Percentiles rank a stretch among this genome's conserved stretches.
These are phyloP conservation scores for Drosophila birchii DNA, from an alignment of 2,888 invertebrate genomes.

Conservation along the genomic window DNA sequence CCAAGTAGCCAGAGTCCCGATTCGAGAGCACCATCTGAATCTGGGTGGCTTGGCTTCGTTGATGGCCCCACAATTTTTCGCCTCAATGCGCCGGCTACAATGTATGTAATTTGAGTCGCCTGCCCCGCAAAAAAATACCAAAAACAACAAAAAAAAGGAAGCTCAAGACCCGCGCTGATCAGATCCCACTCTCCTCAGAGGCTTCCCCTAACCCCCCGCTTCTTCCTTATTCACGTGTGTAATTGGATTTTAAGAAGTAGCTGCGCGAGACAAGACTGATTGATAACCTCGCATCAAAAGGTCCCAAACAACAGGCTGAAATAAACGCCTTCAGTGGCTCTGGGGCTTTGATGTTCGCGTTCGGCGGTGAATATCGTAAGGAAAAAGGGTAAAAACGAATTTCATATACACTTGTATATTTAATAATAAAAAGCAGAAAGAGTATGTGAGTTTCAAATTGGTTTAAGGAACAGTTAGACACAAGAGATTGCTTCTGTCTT, in stretches of 20 bases:
- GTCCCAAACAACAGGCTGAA: slow-evolving; percentile 58
- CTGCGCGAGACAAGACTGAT: slow-evolving; percentile 63
- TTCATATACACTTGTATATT: not conserved
- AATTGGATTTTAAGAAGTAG: slow-evolving; percentile 79
- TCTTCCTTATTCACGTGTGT: slow-evolving; percentile 61
- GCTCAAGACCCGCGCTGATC: slow-evolving; percentile 26
- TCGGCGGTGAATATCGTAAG: slow-evolving; percentile 24
- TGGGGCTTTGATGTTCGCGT: slow-evolving; percentile 53
- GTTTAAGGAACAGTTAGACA: not conserved
- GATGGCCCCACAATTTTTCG: slow-evolving; percentile 66
- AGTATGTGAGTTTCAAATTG: not conserved
- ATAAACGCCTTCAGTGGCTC: slow-evolving; percentile 70
- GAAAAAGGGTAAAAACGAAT: slow-evolving; percentile 7
- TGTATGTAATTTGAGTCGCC: slow-evolving; percentile 74
- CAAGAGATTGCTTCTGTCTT: not conserved
- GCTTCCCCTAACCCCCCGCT: slow-evolving; percentile 6
- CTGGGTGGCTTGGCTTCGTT: slow-evolving; percentile 62
- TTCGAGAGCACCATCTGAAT: slow-evolving; percentile 9
- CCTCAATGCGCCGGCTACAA: slow-evolving; percentile 64
- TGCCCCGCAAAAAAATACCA: slow-evolving; percentile 23
- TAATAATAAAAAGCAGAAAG: no score
- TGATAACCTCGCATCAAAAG: slow-evolving; percentile 71
- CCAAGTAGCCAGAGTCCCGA: not conserved
- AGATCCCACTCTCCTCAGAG: slow-evolving; percentile 4
- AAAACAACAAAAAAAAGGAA: slow-evolving; percentile 40